A percentile compares a stretch with the other conserved stretches of the same genome.
phyloP scores from a whole-genome alignment of 1,140 invertebrate genomes.

The Solenopsis fugax region DNA sequence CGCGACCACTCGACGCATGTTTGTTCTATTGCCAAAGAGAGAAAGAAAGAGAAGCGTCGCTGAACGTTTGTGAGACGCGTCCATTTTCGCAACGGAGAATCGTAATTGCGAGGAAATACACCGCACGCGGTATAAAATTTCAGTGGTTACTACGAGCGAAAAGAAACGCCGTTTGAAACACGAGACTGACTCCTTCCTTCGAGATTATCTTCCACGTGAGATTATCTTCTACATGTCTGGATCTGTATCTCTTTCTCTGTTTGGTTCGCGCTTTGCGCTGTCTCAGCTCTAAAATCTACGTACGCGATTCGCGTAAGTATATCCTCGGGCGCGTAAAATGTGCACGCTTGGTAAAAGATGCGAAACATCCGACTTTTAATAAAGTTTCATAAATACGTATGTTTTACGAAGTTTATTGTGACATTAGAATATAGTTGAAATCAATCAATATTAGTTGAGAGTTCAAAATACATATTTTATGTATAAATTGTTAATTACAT shows the following conservation, averaged over 20 bases:
- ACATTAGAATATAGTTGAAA: background rate
- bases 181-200: slow-evolving; percentile 54
- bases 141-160: slow-evolving; percentile 36
- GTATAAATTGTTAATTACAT: background rate
- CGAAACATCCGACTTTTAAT: slow-evolving; percentile 60
- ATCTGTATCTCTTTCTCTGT: slow-evolving; percentile 50
- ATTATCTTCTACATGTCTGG: slow-evolving; percentile 55
- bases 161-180: slow-evolving; percentile 61
- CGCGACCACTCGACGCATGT: slow-evolving; percentile 31
- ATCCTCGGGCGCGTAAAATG: slow-evolving; percentile 47
- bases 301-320: slow-evolving; percentile 31
- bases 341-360: slow-evolving; percentile 41
- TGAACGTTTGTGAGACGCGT: slow-evolving; percentile 44
- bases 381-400: slow-evolving; percentile 48
- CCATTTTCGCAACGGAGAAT: slow-evolving; percentile 63
- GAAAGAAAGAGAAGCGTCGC: background rate
- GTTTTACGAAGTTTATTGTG: slow-evolving; percentile 43
- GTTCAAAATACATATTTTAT: background rate
- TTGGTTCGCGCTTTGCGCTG: slow-evolving; percentile 33
- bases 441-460: slow-evolving; percentile 1
- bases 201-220: slow-evolving; percentile 54
- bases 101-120: slow-evolving; percentile 63
- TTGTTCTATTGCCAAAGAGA: slow-evolving; percentile 43
- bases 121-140: slow-evolving; percentile 62
- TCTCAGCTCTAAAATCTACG: slow-evolving; percentile 54